phyloP scores from a whole-genome alignment of 2,113 vertebrate species.

The Lathamus discolor region DNA sequence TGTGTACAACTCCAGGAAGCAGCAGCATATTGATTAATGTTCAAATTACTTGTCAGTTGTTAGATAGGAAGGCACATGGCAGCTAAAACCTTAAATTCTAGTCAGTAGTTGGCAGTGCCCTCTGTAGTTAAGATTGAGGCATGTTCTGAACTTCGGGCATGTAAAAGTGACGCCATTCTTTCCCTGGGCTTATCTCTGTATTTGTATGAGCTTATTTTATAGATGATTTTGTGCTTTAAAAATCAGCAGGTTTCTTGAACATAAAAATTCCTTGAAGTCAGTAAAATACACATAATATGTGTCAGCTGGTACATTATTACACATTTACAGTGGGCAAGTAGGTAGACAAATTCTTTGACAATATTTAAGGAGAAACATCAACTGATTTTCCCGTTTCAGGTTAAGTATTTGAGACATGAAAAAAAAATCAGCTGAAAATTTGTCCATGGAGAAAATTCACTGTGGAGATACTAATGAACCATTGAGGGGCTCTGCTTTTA shows the following conservation, averaged over 20 bases:
- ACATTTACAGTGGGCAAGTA: not conserved
- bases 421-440: not conserved
- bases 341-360: not conserved
- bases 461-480: not conserved
- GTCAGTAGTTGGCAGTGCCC: not conserved
- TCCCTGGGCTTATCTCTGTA: not conserved
- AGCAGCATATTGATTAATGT: not conserved
- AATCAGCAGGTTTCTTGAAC: not conserved
- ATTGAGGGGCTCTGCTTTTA: not conserved
- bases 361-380: not conserved
- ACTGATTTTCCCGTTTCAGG: not conserved
- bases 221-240: not conserved
- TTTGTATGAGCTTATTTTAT: not conserved
- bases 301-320: not conserved
- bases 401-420: not conserved
- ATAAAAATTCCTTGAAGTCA: not conserved
- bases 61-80: not conserved
- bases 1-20: not conserved
- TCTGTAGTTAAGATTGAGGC: not conserved
- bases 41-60: not conserved
- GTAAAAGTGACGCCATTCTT: not conserved
- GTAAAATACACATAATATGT: not conserved
- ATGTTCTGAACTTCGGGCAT: not conserved
- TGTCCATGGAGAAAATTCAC: not conserved
- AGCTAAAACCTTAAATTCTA: not conserved